Evolutionary conservation across 1,140 invertebrate genomes (phyloP).

Genomic region (Camponotus pennsylvanicus): DNA sequence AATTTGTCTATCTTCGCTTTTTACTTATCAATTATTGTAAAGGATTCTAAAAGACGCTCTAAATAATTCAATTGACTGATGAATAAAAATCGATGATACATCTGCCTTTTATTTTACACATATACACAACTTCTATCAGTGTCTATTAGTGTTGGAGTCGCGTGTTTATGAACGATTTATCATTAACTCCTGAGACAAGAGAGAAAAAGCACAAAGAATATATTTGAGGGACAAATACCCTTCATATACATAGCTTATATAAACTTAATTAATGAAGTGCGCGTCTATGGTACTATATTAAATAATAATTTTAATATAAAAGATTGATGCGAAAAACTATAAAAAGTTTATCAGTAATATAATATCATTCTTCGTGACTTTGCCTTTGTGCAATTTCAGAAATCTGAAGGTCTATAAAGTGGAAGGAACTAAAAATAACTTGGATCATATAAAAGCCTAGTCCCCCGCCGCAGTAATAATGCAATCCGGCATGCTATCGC

Average conservation of each 20-base stretch:
- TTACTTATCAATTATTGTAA: background rate
- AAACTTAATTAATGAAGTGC: conserved; percentile 49
- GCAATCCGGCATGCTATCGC: background rate
- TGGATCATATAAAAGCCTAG: background rate
- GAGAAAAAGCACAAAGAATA: conserved; percentile 26
- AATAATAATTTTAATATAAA: conserved; percentile 44
- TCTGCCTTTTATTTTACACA: background rate
- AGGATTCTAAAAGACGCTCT: background rate
- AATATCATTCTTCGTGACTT: background rate
- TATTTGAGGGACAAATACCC: conserved; percentile 38
- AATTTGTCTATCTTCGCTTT: background rate
- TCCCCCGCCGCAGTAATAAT: background rate
- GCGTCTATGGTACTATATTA: background rate
- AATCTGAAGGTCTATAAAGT: background rate
- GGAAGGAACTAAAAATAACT: background rate
- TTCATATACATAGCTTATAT: background rate
- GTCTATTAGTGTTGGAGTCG: conserved; percentile 34
- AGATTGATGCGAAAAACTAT: background rate
- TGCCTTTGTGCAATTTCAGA: background rate
- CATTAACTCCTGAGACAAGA: conserved; percentile 24
- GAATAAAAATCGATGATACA: conserved; percentile 13
- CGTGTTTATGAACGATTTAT: conserved; percentile 67
- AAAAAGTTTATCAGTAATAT: background rate
- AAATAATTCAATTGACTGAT: conserved; percentile 18
- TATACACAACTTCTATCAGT: background rate